A percentile compares a stretch with the other conserved stretches of the same genome.
phyloP scores from a whole-genome alignment of 2,888 invertebrate species.

The Trissonchulus sp. region DNA sequence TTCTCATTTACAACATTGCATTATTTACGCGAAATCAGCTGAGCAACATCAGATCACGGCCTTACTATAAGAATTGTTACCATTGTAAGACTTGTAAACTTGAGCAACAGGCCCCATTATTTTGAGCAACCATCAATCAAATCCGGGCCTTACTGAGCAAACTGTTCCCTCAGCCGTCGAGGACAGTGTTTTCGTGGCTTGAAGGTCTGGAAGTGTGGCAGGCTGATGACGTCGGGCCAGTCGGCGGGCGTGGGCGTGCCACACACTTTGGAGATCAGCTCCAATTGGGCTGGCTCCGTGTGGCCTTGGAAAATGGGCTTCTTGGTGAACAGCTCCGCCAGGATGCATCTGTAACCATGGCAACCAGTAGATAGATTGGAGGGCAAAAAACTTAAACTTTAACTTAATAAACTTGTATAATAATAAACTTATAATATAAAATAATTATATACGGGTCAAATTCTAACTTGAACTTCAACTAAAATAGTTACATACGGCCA shows the following conservation, averaged over 20 bases:
- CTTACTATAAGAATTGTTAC: too few species aligned
- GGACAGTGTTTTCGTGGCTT: constrained; percentile 84
- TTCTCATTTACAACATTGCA: too few species aligned
- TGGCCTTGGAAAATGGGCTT: constrained; percentile 94
- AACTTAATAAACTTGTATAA: constrained; percentile 25
- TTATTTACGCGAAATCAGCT: too few species aligned
- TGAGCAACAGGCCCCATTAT: too few species aligned
- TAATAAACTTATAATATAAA: background rate
- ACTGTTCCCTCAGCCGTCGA: constrained; percentile 81
- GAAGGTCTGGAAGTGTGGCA: constrained; percentile 83
- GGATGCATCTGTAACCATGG: constrained; percentile 66
- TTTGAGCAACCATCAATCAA: too few species aligned
- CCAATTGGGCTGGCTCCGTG: constrained; percentile 83
- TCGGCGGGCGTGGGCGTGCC: constrained; percentile 92
- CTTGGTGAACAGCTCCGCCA: constrained; percentile 92
- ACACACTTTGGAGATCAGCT: constrained; percentile 85
- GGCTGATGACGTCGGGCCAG: constrained; percentile 89
- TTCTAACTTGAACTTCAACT: too few species aligned
- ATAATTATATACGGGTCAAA: background rate
- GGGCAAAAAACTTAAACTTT: constrained; percentile 22
- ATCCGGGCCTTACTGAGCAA: constrained; percentile 53
- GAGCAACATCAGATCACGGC: too few species aligned
- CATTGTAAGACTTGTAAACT: too few species aligned
- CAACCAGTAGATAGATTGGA: constrained; percentile 20
- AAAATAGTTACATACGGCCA: too few species aligned